These are phyloP conservation scores for Euthynnus affinis DNA, from an alignment of 2,797 vertebrate genomes.

Conservation along the genomic window DNA sequence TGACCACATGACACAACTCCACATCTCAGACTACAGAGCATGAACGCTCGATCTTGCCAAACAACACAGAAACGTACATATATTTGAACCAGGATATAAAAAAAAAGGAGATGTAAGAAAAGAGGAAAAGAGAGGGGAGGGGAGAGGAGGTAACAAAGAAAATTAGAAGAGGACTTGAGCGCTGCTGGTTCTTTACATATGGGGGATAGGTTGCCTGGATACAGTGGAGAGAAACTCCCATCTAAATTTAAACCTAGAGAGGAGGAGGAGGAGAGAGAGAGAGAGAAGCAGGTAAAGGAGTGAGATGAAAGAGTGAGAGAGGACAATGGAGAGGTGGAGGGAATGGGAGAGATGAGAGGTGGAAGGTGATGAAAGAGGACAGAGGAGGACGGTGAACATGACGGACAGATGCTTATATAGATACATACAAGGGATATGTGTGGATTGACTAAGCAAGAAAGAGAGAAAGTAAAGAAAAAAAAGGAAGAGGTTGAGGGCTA, in stretches of 20 bases:
- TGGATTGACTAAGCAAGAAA: neutral
- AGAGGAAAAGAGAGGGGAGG: too few species aligned
- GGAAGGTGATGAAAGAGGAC: constrained; percentile 26
- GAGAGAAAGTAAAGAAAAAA: neutral
- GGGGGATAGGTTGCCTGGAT: constrained; percentile 82
- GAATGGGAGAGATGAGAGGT: constrained; percentile 17
- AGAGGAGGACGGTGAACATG: constrained; percentile 3
- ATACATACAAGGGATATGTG: too few species aligned
- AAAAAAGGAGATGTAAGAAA: neutral
- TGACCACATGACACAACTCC: neutral
- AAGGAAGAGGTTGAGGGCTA: constrained; percentile 10
- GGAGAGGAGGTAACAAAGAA: neutral
- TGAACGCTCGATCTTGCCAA: neutral
- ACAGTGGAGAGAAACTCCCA: constrained; percentile 79
- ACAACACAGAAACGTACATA: constrained; percentile 17
- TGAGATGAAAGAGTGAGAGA: constrained; percentile 48
- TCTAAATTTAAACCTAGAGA: constrained; percentile 84
- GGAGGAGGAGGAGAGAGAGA: constrained; percentile 37
- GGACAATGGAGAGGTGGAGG: constrained; percentile 43
- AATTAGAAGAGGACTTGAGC: constrained; percentile 26
- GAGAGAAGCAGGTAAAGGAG: constrained; percentile 33
- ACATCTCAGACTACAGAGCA: neutral
- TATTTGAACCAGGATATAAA: neutral
- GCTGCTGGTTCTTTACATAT: constrained; percentile 63
- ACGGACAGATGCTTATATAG: neutral